Percentiles rank a stretch among this genome's conserved stretches.
Conservation (phyloP, 2,113 vertebrate genomes). For the Sigmodon hispidus region DNA sequence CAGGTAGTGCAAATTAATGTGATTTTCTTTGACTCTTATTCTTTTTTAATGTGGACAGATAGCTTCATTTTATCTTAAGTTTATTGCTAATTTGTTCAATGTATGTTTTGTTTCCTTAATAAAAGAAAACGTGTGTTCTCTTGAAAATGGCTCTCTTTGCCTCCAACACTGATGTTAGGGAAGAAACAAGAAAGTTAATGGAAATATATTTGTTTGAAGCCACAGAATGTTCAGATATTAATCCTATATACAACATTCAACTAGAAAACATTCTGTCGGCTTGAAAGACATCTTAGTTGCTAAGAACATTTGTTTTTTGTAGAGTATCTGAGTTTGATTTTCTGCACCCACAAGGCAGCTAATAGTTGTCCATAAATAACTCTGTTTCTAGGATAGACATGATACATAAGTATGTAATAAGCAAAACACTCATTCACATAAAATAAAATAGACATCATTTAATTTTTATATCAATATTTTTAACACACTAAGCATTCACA, state of each 20-base stretch:
- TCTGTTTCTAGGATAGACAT: background rate
- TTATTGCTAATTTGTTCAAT: slow-evolving; percentile 15
- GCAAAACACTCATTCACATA: background rate
- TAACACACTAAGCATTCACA: background rate
- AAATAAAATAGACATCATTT: background rate
- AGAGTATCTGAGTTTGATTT: background rate
- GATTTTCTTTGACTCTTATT: slow-evolving; percentile 59
- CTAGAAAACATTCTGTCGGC: background rate
- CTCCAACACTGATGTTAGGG: background rate
- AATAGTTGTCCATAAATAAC: too few relatives aligned
- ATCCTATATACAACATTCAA: background rate
- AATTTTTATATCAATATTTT: background rate
- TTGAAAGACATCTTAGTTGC: background rate
- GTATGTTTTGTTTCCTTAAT: slow-evolving; percentile 41
- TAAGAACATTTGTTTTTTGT: background rate
- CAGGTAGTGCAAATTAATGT: slow-evolving; percentile 71
- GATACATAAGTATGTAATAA: background rate
- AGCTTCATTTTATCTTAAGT: slow-evolving; percentile 60
- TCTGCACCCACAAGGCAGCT: background rate
- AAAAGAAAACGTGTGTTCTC: slow-evolving; percentile 35
- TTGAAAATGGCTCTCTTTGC: slow-evolving; percentile 33
- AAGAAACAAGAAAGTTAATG: background rate
- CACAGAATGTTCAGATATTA: slow-evolving; percentile 7
- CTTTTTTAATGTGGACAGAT: slow-evolving; percentile 58
- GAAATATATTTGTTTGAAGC: background rate